Percentiles rank a stretch among this genome's conserved stretches.
Evolutionary conservation across 2,888 invertebrate species (phyloP).

Genomic region (Morpho helenor): DNA sequence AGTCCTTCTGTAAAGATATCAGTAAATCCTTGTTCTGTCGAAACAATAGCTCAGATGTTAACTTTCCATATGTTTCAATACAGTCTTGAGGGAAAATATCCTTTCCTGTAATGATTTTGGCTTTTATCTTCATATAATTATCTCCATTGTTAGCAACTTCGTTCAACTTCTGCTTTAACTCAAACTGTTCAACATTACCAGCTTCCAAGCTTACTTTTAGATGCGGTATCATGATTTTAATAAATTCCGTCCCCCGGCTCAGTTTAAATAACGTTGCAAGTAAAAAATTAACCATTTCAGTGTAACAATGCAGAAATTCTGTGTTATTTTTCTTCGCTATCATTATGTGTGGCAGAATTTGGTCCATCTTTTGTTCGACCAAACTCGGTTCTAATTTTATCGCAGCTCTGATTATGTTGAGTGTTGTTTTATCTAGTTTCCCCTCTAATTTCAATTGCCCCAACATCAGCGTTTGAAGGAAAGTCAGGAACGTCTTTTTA

Average conservation of each 20-base stretch:
- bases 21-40: slow-evolving; percentile 66
- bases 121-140: slow-evolving; percentile 43
- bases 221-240: slow-evolving; percentile 58
- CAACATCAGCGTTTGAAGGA: slow-evolving; percentile 60
- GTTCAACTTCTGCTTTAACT: slow-evolving; percentile 44
- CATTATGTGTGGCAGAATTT: slow-evolving; percentile 62
- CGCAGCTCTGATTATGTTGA: slow-evolving; percentile 57
- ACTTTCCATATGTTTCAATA: slow-evolving; percentile 58
- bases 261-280: slow-evolving; percentile 66
- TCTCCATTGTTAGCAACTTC: slow-evolving; percentile 34
- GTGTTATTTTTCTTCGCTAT: slow-evolving; percentile 48
- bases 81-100: slow-evolving; percentile 61
- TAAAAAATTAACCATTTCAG: slow-evolving; percentile 56
- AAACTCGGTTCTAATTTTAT: slow-evolving; percentile 63
- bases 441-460: slow-evolving; percentile 58
- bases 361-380: slow-evolving; percentile 57
- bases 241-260: slow-evolving; percentile 57
- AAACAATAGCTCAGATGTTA: slow-evolving; percentile 67
- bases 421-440: slow-evolving; percentile 53
- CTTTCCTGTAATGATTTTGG: slow-evolving; percentile 50
- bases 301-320: slow-evolving; percentile 43
- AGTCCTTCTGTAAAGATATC: slow-evolving; percentile 53
- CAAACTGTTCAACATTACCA: slow-evolving; percentile 56
- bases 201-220: slow-evolving; percentile 54
- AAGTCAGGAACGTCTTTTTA: slow-evolving; percentile 58